phyloP scores from a whole-genome alignment of 2,797 vertebrate species.

The Sarcoramphus papa region DNA sequence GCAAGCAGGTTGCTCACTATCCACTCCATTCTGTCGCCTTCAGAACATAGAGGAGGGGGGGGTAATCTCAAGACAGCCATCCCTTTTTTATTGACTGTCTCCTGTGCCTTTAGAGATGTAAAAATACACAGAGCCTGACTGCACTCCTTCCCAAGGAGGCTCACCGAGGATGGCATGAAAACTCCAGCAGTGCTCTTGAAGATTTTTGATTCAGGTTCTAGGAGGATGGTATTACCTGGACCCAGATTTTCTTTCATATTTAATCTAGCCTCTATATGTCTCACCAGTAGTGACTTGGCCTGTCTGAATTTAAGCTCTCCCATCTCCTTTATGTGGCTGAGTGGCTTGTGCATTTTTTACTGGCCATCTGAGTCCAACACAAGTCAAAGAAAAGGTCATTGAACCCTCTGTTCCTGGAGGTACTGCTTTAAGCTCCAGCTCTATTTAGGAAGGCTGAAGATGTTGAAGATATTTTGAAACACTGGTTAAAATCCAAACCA shows the following conservation, averaged over 20 bases:
- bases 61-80: constrained; percentile 70
- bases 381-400: background rate
- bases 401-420: background rate
- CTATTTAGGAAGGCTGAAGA: background rate
- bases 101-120: constrained; percentile 55
- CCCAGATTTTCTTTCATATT: background rate
- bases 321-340: background rate
- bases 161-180: background rate
- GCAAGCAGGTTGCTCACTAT: constrained; percentile 68
- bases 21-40: constrained; percentile 65
- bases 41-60: constrained; percentile 46
- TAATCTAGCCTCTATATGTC: background rate
- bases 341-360: background rate
- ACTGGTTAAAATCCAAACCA: background rate
- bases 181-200: background rate
- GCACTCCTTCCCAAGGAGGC: constrained; percentile 23
- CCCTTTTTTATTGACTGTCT: constrained; percentile 65
- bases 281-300: background rate
- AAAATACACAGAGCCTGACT: constrained; percentile 47
- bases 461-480: background rate
- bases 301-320: background rate
- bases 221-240: background rate
- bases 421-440: background rate
- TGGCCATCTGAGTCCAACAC: background rate
- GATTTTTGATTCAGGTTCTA: background rate